phyloP scores from a whole-genome alignment of 2,888 invertebrate genomes.

The Limnephilus lunatus region DNA sequence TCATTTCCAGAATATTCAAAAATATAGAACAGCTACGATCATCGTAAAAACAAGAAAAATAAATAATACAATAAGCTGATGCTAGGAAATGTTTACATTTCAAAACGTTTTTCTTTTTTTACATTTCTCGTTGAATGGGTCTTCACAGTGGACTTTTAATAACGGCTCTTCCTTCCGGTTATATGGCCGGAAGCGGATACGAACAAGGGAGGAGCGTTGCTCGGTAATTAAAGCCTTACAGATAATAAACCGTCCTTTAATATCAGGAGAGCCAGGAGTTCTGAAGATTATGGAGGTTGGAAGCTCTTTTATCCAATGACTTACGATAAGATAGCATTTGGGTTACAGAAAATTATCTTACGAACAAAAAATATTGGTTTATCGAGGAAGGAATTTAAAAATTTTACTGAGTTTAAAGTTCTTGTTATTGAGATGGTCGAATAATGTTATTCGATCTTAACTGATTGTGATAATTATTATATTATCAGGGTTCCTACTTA shows the following conservation, averaged over 20 bases:
- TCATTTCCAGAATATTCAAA: not conserved
- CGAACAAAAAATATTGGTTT: no score
- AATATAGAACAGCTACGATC: not conserved
- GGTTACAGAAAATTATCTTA: not conserved
- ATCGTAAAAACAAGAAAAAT: not conserved
- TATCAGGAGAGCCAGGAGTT: constrained; percentile 26
- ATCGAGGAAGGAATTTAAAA: no score
- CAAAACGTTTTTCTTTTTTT: constrained; percentile 10
- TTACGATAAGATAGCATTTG: not conserved
- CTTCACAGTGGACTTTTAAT: constrained; percentile 54
- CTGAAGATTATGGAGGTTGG: not conserved
- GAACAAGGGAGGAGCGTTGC: constrained; percentile 43
- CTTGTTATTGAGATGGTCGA: no score
- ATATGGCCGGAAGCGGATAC: constrained; percentile 57
- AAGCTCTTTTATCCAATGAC: not conserved
- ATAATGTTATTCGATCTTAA: no score
- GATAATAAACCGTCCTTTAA: constrained; percentile 48
- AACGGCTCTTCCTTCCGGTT: constrained; percentile 59
- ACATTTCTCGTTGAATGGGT: not conserved
- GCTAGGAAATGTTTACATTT: not conserved
- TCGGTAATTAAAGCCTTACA: constrained; percentile 55
- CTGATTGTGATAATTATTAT: no score
- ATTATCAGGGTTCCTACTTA: no score
- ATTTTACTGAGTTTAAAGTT: no score
- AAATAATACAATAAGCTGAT: not conserved